Evolutionary conservation across 2,888 invertebrate species (phyloP), one percentile per base, ranked within the genome.

Genomic region (Didymodactylos carnosus): DNA sequence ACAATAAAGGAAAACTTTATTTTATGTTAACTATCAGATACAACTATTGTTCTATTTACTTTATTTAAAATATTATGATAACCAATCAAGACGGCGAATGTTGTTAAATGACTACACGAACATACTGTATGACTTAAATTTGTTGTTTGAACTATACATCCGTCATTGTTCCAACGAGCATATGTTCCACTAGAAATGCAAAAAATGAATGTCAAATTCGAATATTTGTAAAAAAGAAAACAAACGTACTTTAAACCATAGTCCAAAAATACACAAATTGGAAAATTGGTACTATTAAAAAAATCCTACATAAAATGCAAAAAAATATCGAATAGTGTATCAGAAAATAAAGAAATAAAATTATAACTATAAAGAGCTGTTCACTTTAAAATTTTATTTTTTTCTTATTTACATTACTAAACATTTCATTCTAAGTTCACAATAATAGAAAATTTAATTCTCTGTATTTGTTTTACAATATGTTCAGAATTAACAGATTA

Each of bases 101-200:
- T 71, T n/a, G 71, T 62, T 5, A 71, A 29, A 41, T 74, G 71
- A 62, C 41, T 62, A 41, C 74, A 74, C 39, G 39, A 43, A n/a
- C 74, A 74, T n/a, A 43, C 49, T 23, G 74, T 29, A 46, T 74
- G 74, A 19, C 71, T 74, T 39, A 39, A 25, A 62, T 74, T 74
- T 35, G 62, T 71, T 16, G 29, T 41, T 39, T 53, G 25, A n/a
- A 74, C 25, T 39, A 43, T 40, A 46, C 74, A 74, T 7, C 71
- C 74, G 39, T 74, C 71, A 8, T 71, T 74, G 14, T 7, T 25
- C 74, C 74, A 74, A 13, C 62, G 39, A 23, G 43, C 43, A 39
- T 71, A 8, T 23, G 25, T 49, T 5, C 51, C 39, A 49, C 62
- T 29, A 23, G 2, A 35, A 39, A 46, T 5, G 27, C 5, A 39